Conservation (phyloP, 2,888 invertebrate genomes). For the Diarsia mendica region DNA sequence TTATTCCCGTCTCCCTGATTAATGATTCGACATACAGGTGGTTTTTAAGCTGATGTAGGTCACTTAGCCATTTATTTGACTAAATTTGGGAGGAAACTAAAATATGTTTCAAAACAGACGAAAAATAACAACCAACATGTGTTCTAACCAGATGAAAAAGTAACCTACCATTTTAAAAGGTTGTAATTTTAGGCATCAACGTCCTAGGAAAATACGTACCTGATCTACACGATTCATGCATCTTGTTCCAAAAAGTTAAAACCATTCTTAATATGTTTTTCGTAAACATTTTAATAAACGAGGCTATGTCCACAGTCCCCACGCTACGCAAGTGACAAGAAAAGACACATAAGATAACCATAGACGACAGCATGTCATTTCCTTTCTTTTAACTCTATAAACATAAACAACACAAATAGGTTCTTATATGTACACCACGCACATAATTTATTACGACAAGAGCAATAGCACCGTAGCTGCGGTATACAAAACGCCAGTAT, state of each 20-base stretch:
- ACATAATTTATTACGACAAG: constrained; percentile 52
- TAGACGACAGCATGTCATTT: not conserved
- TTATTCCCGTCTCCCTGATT: constrained; percentile 12
- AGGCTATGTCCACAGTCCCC: not conserved
- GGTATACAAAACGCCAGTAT: constrained; percentile 57
- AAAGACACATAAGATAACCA: not conserved
- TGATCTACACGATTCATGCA: constrained; percentile 1
- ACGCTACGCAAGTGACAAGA: not conserved
- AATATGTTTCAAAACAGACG: constrained; percentile 1
- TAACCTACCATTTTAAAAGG: not conserved
- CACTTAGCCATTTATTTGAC: constrained; percentile 9
- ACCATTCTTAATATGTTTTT: constrained; percentile 8
- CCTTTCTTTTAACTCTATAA: not conserved
- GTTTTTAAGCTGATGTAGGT: not conserved
- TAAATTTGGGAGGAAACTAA: not conserved
- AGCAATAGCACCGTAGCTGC: constrained; percentile 35
- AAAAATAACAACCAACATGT: not conserved
- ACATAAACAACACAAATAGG: constrained; percentile 7
- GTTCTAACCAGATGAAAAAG: not conserved
- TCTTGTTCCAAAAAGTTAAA: not conserved
- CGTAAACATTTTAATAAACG: constrained; percentile 27
- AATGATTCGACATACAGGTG: constrained; percentile 16
- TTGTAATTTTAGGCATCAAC: not conserved
- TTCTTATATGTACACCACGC: not conserved
- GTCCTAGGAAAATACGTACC: not conserved